Conservation (phyloP, 2,888 invertebrate species). For the Apocheima hispidaria region DNA sequence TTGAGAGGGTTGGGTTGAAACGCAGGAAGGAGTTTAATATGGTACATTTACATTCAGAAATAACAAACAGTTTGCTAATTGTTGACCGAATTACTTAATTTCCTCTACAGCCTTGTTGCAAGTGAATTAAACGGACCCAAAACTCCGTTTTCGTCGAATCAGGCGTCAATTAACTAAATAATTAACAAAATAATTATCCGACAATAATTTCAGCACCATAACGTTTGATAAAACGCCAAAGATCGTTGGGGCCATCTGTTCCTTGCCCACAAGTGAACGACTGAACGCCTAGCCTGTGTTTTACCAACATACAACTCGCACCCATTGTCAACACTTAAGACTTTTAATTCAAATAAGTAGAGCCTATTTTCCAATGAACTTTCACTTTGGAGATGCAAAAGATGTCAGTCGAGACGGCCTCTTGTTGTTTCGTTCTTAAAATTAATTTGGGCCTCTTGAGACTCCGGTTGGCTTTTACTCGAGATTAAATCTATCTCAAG, state of each 20-base stretch:
- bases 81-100: constrained; percentile 46
- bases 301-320: constrained; percentile 16
- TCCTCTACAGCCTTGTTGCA: constrained; percentile 37
- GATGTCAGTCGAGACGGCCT: constrained; percentile 37
- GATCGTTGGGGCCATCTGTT: constrained; percentile 79
- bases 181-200: constrained; percentile 77
- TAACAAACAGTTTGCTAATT: constrained; percentile 38
- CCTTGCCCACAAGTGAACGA: constrained; percentile 67
- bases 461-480: constrained; percentile 62
- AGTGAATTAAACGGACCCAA: constrained; percentile 52
- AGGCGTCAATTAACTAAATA: constrained; percentile 52
- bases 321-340: constrained; percentile 7
- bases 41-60: constrained; percentile 23
- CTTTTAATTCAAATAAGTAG: constrained; percentile 46
- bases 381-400: constrained; percentile 20
- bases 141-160: constrained; percentile 49
- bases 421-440: constrained; percentile 77
- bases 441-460: constrained; percentile 82
- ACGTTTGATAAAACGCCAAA: constrained; percentile 66
- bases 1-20: constrained; percentile 10
- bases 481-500: constrained; percentile 77
- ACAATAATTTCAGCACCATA: constrained; percentile 69
- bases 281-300: constrained; percentile 50
- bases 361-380: constrained; percentile 44
- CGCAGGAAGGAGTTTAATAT: constrained; percentile 18